Percentiles rank a stretch among this genome's conserved stretches.
phyloP scores from a whole-genome alignment of 2,888 invertebrate species.

The Melanchra persicariae region DNA sequence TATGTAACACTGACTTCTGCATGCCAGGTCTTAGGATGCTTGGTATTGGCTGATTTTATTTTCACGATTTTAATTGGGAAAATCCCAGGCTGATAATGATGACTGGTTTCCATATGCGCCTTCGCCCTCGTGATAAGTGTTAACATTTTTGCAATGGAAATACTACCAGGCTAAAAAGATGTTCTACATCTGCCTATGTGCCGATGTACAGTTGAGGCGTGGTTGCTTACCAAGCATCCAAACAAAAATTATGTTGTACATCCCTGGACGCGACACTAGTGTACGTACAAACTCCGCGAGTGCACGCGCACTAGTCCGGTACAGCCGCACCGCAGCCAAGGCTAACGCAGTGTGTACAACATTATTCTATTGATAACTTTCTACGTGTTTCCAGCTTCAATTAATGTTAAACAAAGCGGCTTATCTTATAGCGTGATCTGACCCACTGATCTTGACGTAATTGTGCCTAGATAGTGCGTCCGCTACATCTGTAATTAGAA shows the following conservation, averaged over 20 bases:
- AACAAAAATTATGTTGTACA: neutral
- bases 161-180: too few relatives aligned
- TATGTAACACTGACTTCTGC: too few relatives aligned
- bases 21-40: too few relatives aligned
- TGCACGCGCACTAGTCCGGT: slow-evolving; percentile 47
- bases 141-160: too few relatives aligned
- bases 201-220: too few relatives aligned
- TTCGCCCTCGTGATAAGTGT: too few relatives aligned
- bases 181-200: too few relatives aligned
- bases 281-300: slow-evolving; percentile 30
- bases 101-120: too few relatives aligned
- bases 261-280: slow-evolving; percentile 10
- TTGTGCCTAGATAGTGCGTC: slow-evolving; percentile 30
- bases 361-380: slow-evolving; percentile 61
- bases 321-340: slow-evolving; percentile 56
- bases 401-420: slow-evolving; percentile 47
- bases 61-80: too few relatives aligned
- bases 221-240: neutral
- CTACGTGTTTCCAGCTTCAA: slow-evolving; percentile 48
- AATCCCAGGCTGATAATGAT: too few relatives aligned
- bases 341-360: slow-evolving; percentile 24
- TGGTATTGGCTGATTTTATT: too few relatives aligned
- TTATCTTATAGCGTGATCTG: slow-evolving; percentile 57
- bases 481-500: slow-evolving; percentile 29
- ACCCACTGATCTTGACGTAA: slow-evolving; percentile 57